Conservation (phyloP, 2,113 vertebrate genomes). For the Empidonax traillii region DNA sequence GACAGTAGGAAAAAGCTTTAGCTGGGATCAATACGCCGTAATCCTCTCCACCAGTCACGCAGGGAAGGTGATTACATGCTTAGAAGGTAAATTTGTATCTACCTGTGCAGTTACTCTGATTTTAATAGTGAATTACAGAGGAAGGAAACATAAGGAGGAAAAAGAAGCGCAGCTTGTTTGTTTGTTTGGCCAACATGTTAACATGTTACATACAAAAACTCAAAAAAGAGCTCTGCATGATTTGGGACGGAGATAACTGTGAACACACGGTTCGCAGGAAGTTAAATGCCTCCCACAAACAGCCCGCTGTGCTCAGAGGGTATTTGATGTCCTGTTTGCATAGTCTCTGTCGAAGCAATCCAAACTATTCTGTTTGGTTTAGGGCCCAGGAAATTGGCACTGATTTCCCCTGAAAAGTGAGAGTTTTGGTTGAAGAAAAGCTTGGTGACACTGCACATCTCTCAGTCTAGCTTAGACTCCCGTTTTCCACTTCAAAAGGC, state of each 20-base stretch:
- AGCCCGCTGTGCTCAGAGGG: slow-evolving; percentile 7
- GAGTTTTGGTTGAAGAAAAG: not conserved
- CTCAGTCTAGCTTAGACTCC: not conserved
- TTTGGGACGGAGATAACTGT: not conserved
- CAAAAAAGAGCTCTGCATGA: not conserved
- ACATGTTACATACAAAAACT: not conserved
- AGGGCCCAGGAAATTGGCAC: not conserved
- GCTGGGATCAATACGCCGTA: accelerated
- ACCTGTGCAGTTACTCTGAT: not conserved
- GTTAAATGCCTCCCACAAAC: not conserved
- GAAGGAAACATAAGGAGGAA: not conserved
- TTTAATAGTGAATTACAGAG: not conserved
- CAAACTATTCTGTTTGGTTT: not conserved
- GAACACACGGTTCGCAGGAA: not conserved
- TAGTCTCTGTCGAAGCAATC: not conserved
- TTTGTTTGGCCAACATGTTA: not conserved
- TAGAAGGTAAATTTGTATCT: not conserved
- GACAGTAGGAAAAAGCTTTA: not conserved
- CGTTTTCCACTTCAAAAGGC: not conserved
- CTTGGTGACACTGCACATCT: not conserved
- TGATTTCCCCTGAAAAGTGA: not conserved
- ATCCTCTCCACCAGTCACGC: not conserved
- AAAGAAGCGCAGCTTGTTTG: not conserved
- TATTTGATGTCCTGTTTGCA: not conserved
- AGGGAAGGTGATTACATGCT: not conserved